Conservation (phyloP, 2,888 invertebrate species). For the Agrilus biguttatus region DNA sequence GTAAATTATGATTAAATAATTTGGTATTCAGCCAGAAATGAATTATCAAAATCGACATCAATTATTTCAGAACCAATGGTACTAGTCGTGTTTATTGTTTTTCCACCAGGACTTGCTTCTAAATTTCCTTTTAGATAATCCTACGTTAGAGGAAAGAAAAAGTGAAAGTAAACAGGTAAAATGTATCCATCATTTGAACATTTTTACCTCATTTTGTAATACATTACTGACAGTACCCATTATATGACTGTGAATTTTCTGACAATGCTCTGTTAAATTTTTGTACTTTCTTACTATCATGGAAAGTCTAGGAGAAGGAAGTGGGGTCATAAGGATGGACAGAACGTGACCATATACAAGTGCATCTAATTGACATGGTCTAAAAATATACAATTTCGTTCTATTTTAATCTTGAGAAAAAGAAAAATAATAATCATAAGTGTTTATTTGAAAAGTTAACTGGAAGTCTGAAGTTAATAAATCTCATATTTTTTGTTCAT, state of each 20-base stretch:
- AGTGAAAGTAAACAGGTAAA: neutral
- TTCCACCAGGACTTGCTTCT: too few relatives aligned
- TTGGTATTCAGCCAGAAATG: too few relatives aligned
- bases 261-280: conserved; percentile 12
- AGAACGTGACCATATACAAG: conserved; percentile 55
- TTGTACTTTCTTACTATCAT: conserved; percentile 9
- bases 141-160: neutral
- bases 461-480: too few relatives aligned
- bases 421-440: too few relatives aligned
- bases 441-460: too few relatives aligned
- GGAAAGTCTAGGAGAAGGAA: conserved; percentile 6
- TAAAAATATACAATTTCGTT: conserved; percentile 21
- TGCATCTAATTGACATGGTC: conserved; percentile 64
- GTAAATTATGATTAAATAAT: too few relatives aligned
- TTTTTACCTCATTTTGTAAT: neutral
- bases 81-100: too few relatives aligned
- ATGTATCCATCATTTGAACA: neutral
- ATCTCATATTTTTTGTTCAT: too few relatives aligned
- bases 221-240: conserved; percentile 6
- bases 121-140: too few relatives aligned
- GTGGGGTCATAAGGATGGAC: conserved; percentile 28
- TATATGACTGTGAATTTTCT: conserved; percentile 11
- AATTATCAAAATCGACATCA: too few relatives aligned
- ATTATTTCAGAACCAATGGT: too few relatives aligned
- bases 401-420: neutral